Conservation (phyloP, 2,113 vertebrate genomes). For the Nerophis lumbriciformis region DNA sequence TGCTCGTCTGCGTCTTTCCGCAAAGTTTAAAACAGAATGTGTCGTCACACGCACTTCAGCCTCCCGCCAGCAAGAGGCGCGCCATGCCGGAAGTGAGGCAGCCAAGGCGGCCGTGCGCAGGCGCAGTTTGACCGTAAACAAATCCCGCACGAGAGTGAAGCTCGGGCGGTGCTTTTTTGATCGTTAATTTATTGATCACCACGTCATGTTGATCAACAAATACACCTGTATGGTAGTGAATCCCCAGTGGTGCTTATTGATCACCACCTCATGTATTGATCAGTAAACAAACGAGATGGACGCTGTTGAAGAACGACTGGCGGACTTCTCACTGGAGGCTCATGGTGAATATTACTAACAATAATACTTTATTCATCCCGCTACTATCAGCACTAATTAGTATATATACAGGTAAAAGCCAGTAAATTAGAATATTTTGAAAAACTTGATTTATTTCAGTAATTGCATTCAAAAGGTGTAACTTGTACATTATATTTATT, state of each 20-base stretch:
- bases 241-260: neutral
- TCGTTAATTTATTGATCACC: neutral
- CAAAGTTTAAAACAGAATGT: too few species aligned
- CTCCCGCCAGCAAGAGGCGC: slow-evolving; percentile 44
- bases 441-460: too few species aligned
- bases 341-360: slow-evolving; percentile 48
- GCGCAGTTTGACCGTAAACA: slow-evolving; percentile 36
- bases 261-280: neutral
- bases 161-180: neutral
- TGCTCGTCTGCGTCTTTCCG: too few species aligned
- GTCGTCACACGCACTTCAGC: neutral
- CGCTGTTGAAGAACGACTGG: slow-evolving; percentile 48
- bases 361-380: too few species aligned
- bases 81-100: neutral
- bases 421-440: too few species aligned
- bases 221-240: too few species aligned
- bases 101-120: slow-evolving; percentile 8
- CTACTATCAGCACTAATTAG: neutral
- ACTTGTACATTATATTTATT: too few species aligned
- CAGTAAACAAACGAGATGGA: slow-evolving; percentile 36
- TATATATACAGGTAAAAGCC: too few species aligned
- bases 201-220: too few species aligned
- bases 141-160: slow-evolving; percentile 8
- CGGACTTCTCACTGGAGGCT: slow-evolving; percentile 62
- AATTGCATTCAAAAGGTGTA: too few species aligned